These are phyloP conservation scores for Zygothrica quintamaculata DNA, from an alignment of 2,888 invertebrate species.

Conservation along the genomic window DNA sequence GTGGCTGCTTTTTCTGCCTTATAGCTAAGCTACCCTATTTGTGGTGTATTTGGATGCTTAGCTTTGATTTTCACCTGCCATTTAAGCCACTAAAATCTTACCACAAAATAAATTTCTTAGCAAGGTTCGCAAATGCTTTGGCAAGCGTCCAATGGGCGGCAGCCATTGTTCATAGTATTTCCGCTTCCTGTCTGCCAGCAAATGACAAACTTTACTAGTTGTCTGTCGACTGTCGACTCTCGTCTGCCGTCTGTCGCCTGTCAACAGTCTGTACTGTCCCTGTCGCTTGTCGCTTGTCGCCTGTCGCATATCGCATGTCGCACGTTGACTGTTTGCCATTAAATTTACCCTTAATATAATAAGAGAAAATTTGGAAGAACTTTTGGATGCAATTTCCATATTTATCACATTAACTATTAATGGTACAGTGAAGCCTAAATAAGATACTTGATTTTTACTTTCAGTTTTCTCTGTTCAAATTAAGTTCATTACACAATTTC, in stretches of 20 bases:
- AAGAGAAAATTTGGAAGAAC: conserved; percentile 26
- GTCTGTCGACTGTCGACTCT: conserved; percentile 1
- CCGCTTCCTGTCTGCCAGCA: conserved; percentile 43
- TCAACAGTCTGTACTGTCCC: not conserved
- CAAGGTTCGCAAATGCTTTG: conserved; percentile 47
- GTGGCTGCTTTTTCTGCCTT: no score
- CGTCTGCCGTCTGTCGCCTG: not conserved
- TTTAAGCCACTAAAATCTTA: conserved; percentile 27
- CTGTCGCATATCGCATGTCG: conserved; percentile 31
- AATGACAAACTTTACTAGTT: conserved; percentile 41
- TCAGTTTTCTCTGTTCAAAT: no score
- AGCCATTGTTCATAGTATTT: conserved; percentile 38
- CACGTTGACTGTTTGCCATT: conserved; percentile 39
- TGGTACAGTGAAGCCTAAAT: no score
- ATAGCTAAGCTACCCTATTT: not conserved
- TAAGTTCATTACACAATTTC: no score
- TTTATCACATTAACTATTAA: conserved; percentile 68
- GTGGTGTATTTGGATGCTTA: conserved; percentile 4
- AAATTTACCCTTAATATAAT: conserved; percentile 27
- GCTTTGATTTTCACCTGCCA: conserved; percentile 27
- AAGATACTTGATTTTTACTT: no score
- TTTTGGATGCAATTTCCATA: conserved; percentile 55
- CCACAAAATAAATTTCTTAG: conserved; percentile 23
- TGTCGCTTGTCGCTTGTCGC: conserved; percentile 18
- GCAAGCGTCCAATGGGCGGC: conserved; percentile 48